Evolutionary conservation across 2,888 invertebrate genomes (phyloP).

Genomic region (Margaritifera margaritifera): DNA sequence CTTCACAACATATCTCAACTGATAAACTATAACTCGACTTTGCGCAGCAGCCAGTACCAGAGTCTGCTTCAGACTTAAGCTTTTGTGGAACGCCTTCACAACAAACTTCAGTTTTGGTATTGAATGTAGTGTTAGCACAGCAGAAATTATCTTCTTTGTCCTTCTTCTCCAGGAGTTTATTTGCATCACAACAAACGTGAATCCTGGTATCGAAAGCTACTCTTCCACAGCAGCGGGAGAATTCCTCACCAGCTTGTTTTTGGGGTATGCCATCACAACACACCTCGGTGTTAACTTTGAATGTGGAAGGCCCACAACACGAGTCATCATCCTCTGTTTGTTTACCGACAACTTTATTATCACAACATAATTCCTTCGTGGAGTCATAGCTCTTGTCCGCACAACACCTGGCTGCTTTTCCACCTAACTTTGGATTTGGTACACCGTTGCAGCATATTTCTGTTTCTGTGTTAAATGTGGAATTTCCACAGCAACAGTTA

Average conservation of each 20-base stretch:
- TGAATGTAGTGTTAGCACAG: conserved; percentile 23
- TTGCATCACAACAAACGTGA: too few species aligned
- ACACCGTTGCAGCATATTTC: conserved; percentile 28
- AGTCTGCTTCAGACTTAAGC: conserved; percentile 3
- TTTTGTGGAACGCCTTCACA: conserved; percentile 28
- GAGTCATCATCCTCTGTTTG: conserved; percentile 19
- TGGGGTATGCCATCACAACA: conserved; percentile 20
- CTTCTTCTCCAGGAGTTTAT: neutral
- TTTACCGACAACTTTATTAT: conserved; percentile 18
- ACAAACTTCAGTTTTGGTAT: conserved; percentile 15
- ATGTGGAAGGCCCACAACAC: conserved; percentile 28
- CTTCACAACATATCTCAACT: conserved; percentile 25
- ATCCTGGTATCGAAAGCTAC: conserved; percentile 14
- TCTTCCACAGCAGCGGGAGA: conserved; percentile 25
- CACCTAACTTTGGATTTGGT: conserved; percentile 11
- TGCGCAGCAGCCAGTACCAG: conserved; percentile 25
- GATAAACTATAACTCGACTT: conserved; percentile 16
- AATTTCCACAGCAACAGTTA: conserved; percentile 30
- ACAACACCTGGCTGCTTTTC: conserved; percentile 17
- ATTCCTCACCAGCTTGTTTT: conserved; percentile 9
- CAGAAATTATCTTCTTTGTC: conserved; percentile 20
- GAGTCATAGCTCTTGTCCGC: conserved; percentile 17
- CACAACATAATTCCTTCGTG: conserved; percentile 20
- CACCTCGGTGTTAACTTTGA: conserved; percentile 16
- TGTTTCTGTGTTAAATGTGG: conserved; percentile 14